Evolutionary conservation across 1,140 invertebrate genomes (phyloP).

Genomic region (Bombus waltoni): DNA sequence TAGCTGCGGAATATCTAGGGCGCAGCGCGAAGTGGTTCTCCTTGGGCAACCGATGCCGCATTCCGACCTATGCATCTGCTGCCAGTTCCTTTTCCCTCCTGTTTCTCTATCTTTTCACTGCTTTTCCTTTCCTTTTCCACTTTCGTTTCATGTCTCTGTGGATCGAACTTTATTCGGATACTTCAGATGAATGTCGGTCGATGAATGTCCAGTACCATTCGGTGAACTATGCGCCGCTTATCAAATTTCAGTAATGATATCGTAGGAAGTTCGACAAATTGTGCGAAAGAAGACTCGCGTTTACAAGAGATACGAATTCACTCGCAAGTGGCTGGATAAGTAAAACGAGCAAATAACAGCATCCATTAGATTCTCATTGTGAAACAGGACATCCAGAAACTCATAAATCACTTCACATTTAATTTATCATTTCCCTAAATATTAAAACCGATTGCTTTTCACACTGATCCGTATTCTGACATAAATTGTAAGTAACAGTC

Average conservation of each 20-base stretch:
- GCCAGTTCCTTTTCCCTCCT: slow-evolving; percentile 52
- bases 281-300: too few species aligned
- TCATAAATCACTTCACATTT: too few species aligned
- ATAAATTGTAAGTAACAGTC: background rate
- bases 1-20: slow-evolving; percentile 64
- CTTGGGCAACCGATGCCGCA: slow-evolving; percentile 75
- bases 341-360: too few species aligned
- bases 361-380: too few species aligned
- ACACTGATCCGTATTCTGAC: background rate
- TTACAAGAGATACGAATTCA: too few species aligned
- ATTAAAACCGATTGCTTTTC: background rate
- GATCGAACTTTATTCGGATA: background rate
- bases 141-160: background rate
- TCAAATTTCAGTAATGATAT: too few species aligned
- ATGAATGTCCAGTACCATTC: background rate
- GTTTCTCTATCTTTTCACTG: slow-evolving; percentile 6
- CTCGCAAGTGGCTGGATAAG: too few species aligned
- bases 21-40: slow-evolving; percentile 76
- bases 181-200: background rate
- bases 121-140: slow-evolving; percentile 14
- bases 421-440: background rate
- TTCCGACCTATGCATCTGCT: slow-evolving; percentile 74
- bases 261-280: too few species aligned
- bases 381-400: too few species aligned
- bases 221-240: too few species aligned